Base-by-base conservation (phyloP, 2,113 vertebrate species). In the Seriola dumerili region DNA sequence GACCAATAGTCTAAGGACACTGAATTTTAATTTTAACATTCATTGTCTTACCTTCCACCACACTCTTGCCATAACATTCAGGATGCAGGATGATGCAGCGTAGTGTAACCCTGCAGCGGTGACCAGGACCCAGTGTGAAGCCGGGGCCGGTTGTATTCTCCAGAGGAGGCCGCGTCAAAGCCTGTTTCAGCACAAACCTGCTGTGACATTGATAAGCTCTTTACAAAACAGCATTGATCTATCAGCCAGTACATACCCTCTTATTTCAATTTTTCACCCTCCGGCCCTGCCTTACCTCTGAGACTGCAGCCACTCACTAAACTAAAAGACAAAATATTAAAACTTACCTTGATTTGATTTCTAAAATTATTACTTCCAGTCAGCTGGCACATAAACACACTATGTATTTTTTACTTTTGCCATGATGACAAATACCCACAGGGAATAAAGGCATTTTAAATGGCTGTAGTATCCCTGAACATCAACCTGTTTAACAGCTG, bases 121-220 rank as follows among this genome's bases (percentile, higher is more conserved):
- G 74, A 74, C 48, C 1, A 11, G 11, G 57, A 5, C 48, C 9
- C 72, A 66, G 46, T 44, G 67, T 79, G 84, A 79, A 16, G 84
- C 78, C 23, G 8, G 5, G 55, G 55, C 72, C 83, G 80, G 83
- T 63, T 64, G 87, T 85, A 16, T 42, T 83, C 90, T 65, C 88
- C 55, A 12, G 82, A 75, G 72, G 83, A 87, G 66, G 77, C 75
- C 72, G 36, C 14, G 73, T 86, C 77, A 61, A 78, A 80, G 61
- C 57, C 34, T 25, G 66, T 55, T 70, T 78, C 69, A 80, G 52
- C 1, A 23, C 42, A 72, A 76, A 63, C 68, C 19, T 85, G 85
- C 85, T 84, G 88, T 72, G 87, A 84, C 54, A 83, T 25, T 78
- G 76, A 83, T 69, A 59, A 75, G 69, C 75, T 78, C 44, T 13